Evolutionary conservation across 2,113 vertebrate genomes (phyloP).

Genomic region (Columba janthina): DNA sequence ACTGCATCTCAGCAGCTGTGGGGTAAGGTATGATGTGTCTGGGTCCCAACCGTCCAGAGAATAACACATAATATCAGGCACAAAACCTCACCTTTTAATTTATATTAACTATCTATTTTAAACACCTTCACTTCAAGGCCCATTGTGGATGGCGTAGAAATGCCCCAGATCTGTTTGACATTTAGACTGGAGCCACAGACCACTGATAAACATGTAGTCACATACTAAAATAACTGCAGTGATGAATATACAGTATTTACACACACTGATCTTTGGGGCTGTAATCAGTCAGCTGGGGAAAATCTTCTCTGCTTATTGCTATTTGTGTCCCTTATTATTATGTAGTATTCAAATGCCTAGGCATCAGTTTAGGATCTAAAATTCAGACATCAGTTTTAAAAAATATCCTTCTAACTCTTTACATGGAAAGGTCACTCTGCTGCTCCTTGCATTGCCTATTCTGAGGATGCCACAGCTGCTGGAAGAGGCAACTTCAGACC

Average conservation of each 20-base stretch:
- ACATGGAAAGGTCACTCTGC: not conserved
- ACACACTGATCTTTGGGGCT: not conserved
- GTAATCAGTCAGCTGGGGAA: not conserved
- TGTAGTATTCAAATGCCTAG: not conserved
- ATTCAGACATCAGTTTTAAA: not conserved
- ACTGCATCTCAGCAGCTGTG: not conserved
- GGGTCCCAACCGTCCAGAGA: not conserved
- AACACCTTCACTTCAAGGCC: not conserved
- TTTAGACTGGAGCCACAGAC: not conserved
- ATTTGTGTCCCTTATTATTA: not conserved
- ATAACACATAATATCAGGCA: not conserved
- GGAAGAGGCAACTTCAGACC: not conserved
- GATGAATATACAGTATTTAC: not conserved
- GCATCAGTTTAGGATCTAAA: not conserved
- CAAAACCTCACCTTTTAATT: not conserved
- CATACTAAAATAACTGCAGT: not conserved
- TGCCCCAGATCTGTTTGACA: not conserved
- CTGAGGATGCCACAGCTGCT: not conserved
- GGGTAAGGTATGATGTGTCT: not conserved
- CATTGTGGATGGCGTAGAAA: not conserved
- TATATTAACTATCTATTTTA: not conserved
- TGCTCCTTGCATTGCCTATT: accelerated
- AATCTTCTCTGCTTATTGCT: not conserved
- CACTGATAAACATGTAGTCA: not conserved
- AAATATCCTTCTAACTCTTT: not conserved